Evolutionary conservation across 2,888 invertebrate genomes (phyloP), one percentile per base, ranked within the genome.

Genomic region (Ferrisia virgata): DNA sequence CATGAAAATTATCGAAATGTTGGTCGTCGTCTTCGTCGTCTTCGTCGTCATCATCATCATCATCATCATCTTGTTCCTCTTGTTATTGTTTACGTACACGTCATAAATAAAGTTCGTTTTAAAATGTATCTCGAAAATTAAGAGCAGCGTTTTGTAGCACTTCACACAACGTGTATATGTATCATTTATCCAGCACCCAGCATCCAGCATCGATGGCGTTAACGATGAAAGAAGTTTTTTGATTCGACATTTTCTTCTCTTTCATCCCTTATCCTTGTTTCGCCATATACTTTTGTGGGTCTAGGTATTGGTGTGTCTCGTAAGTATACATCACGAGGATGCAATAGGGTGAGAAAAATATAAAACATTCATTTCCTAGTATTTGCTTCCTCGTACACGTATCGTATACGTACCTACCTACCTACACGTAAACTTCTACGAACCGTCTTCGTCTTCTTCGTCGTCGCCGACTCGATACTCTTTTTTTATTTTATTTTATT

Each of bases 121-220:
- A 72, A 36, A 72, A 72, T 36, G 72, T 72, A 36, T 72, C 72
- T 18, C 36, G 36, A 72, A 72, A 72, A 72, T 72, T 72, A 72
- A 72, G 5, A 72, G n/a, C 53, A 69, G 18, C 6, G 72, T 36
- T 8, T 36, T 31, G 36, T 72, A 72, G 36, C 36, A 36, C 36
- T 72, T 72, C 18, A 31, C n/a, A 72, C 18, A 72, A 53, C 5
- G 15, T 22, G 53, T 43, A 43, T 15, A 2, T 43, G 43, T n/a
- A n/a, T n/a, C 22, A 53, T 6, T 4, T 6, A 43, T 1, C 43
- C n/a, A 53, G 53, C 72, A 72, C 18, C 72, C n/a, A n/a, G 18
- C 18, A 43, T 1, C 43, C n/a, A 53, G 53, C 72, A 72, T 36
- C 72, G 0, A 36, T 28, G 8, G 72, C 18, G 64, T 13, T 64